These are phyloP conservation scores for Baryphthengus martii DNA, from an alignment of 2,113 vertebrate species.

Conservation along the genomic window DNA sequence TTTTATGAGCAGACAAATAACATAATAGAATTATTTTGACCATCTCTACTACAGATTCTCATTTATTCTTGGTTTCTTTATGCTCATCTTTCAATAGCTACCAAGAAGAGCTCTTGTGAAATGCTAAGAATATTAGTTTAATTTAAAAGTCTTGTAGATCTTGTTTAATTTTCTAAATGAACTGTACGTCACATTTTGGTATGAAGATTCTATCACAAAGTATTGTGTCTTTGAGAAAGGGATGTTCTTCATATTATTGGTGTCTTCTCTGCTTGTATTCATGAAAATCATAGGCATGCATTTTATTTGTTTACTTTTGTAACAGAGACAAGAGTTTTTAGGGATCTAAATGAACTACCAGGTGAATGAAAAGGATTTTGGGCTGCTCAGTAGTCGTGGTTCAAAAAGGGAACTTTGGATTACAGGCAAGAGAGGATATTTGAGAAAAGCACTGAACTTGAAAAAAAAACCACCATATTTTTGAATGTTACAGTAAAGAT, in stretches of 20 bases:
- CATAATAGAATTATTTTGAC: neutral
- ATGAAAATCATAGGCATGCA: neutral
- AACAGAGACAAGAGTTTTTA: slow-evolving; percentile 49
- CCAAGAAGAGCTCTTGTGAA: neutral
- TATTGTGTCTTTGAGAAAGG: neutral
- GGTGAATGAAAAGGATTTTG: slow-evolving; percentile 54
- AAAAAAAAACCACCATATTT: slow-evolving; percentile 39
- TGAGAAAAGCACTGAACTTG: slow-evolving; percentile 44
- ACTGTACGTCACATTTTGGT: neutral
- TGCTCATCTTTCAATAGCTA: neutral
- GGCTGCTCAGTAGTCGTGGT: slow-evolving; percentile 27
- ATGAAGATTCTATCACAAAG: neutral
- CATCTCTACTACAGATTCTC: neutral
- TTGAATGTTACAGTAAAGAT: slow-evolving; percentile 51
- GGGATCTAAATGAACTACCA: slow-evolving; percentile 37
- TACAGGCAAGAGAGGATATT: slow-evolving; percentile 23
- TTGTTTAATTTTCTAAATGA: neutral
- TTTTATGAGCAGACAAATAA: neutral
- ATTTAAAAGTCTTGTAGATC: neutral
- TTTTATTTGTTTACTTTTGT: slow-evolving; percentile 5
- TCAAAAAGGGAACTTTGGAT: slow-evolving; percentile 41
- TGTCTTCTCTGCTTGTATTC: neutral
- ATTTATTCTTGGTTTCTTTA: neutral
- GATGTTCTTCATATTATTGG: neutral
- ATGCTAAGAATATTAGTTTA: neutral